phyloP scores from a whole-genome alignment of 2,113 vertebrate species.

The Jacana jacana region DNA sequence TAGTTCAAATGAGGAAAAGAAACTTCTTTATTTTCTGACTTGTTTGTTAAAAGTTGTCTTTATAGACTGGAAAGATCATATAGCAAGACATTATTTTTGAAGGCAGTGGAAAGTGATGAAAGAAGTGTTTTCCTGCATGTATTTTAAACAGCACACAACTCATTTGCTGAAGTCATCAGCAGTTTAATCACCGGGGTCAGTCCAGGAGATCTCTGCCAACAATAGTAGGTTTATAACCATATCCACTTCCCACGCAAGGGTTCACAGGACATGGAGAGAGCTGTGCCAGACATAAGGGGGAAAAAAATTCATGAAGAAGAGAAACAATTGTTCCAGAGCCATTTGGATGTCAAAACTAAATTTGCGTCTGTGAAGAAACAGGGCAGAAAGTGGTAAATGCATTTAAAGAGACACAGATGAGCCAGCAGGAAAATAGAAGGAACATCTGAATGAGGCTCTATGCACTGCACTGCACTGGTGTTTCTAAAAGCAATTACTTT shows the following conservation, averaged over 20 bases:
- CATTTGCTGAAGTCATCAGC: slow-evolving; percentile 17
- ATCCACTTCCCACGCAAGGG: background rate
- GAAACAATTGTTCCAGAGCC: background rate
- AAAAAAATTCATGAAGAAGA: background rate
- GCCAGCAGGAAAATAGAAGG: background rate
- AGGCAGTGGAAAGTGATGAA: background rate
- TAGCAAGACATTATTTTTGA: background rate
- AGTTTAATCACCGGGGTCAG: slow-evolving; percentile 22
- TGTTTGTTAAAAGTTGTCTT: background rate
- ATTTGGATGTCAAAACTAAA: background rate
- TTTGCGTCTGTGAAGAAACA: background rate
- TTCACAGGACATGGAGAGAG: background rate
- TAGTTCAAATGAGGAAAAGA: background rate
- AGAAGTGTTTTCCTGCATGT: background rate
- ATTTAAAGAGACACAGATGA: background rate
- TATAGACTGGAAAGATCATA: background rate
- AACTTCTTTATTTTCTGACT: background rate
- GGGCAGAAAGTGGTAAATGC: background rate
- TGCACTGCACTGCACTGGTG: background rate
- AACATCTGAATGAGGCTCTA: background rate
- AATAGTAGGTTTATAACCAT: background rate
- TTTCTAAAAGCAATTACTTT: background rate
- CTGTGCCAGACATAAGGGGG: background rate
- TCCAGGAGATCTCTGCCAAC: background rate
- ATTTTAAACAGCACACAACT: background rate